Base-by-base conservation (phyloP, 2,113 vertebrate species). In the Nyctereutes procyonoides region DNA sequence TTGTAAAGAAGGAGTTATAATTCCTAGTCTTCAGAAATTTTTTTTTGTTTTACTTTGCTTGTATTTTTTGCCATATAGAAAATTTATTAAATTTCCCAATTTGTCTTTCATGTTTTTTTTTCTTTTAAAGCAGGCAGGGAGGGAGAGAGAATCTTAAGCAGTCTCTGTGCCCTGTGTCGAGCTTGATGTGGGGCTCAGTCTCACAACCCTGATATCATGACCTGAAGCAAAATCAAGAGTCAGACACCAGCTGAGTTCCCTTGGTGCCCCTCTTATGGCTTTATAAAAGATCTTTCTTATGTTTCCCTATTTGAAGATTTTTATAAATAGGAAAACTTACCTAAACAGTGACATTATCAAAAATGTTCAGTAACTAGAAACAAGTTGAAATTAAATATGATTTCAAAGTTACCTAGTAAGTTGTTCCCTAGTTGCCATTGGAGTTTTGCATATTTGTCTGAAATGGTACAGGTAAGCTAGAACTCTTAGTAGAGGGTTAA, bases 301-400 rank as follows among this genome's bases (percentile, higher is more conserved):
- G 19, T 92, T 55, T 96, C 20, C 69, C 43, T 85, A 22, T 63
- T 76, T 73, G 79, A 84, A 73, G n/a, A 73, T 60, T 74, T 26
- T 92, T 55, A 86, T 80, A 91, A 85, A 65, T 73, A 43, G 53
- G 79, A 86, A 83, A 82, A 32, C 51, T 90, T 86, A 62, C 67
- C 32, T 43, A 67, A 55, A 7, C 13, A 87, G 56, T 93, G 19
- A 96, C 67, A 82, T 94, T 67, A 55, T 55, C 5, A 90, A 84
- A 87, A 89, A 60, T 80, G 22, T 90, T 76, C 38, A 80, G 30
- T 67, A 69, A 38, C 79, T 22, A 79, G 24, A 28, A 55, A 67
- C 28, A 90, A 13, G 13, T 55, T 67, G 43, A 80, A 65, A 38
- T 80, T 30, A 15, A 55, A 55, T 16, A 32, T 19, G 13, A 69